phyloP scores from a whole-genome alignment of 2,888 invertebrate genomes.

The Stenolophus ochropezus region DNA sequence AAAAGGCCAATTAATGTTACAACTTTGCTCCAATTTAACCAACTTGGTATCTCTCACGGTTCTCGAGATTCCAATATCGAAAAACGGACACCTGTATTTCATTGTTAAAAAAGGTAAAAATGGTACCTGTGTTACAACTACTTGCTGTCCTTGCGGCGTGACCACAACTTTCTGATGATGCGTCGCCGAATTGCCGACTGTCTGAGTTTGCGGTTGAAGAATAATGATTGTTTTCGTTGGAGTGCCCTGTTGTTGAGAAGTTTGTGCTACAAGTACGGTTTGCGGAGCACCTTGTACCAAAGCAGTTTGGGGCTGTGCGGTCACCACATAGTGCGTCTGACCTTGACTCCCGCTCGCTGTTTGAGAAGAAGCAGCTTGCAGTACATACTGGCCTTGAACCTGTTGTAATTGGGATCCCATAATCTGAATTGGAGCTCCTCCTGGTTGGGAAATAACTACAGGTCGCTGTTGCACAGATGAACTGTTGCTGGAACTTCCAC shows the following conservation, averaged over 20 bases:
- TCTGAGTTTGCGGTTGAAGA: conserved; percentile 76
- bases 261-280: conserved; percentile 81
- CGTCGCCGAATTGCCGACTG: conserved; percentile 71
- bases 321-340: conserved; percentile 79
- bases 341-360: conserved; percentile 74
- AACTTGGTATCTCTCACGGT: too few species aligned
- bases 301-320: conserved; percentile 80
- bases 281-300: conserved; percentile 78
- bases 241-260: conserved; percentile 80
- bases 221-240: conserved; percentile 83
- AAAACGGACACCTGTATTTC: neutral
- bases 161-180: conserved; percentile 78
- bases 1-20: too few species aligned
- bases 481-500: conserved; percentile 62
- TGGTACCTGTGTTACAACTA: conserved; percentile 77
- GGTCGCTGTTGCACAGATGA: conserved; percentile 61
- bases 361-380: conserved; percentile 67
- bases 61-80: neutral
- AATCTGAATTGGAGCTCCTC: conserved; percentile 69
- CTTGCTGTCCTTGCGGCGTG: conserved; percentile 81
- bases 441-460: conserved; percentile 70
- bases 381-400: conserved; percentile 73
- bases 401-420: conserved; percentile 65
- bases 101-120: neutral
- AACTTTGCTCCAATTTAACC: too few species aligned